Evolutionary conservation across 2,888 invertebrate species (phyloP).

Genomic region (Leptinotarsa haldemani): DNA sequence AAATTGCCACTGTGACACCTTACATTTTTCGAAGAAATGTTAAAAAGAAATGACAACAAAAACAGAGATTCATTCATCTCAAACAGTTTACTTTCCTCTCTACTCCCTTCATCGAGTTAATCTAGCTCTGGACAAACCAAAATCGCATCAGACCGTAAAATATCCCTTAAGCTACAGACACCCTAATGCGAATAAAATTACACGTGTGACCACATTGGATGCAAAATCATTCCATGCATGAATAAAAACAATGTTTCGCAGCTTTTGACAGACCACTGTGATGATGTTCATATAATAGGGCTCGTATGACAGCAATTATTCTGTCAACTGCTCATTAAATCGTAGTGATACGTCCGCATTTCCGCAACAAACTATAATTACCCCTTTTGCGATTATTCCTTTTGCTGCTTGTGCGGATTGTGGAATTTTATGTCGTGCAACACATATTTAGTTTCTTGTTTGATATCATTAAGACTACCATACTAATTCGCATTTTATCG

Average conservation of each 20-base stretch:
- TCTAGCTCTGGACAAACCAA: neutral
- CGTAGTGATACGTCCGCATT: conserved; percentile 31
- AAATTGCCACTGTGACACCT: too few relatives aligned
- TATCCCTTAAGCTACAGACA: conserved; percentile 11
- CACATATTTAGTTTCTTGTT: neutral
- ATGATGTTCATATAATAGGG: conserved; percentile 25
- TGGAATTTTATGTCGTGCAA: conserved; percentile 10
- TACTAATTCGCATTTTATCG: too few relatives aligned
- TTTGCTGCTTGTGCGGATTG: conserved; percentile 14
- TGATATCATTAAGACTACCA: too few relatives aligned
- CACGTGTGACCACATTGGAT: conserved; percentile 6
- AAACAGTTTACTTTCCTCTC: too few relatives aligned
- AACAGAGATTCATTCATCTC: too few relatives aligned
- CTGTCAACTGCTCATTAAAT: conserved; percentile 38
- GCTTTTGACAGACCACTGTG: neutral
- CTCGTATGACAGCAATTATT: conserved; percentile 31
- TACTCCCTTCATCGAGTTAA: too few relatives aligned
- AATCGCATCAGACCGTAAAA: conserved; percentile 14
- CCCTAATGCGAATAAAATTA: conserved; percentile 17
- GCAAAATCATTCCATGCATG: conserved; percentile 12
- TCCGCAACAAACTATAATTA: conserved; percentile 40
- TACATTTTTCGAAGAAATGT: too few relatives aligned
- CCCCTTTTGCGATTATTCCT: conserved; percentile 30
- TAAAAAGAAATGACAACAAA: too few relatives aligned
- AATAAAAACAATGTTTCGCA: conserved; percentile 3